phyloP scores from a whole-genome alignment of 2,113 vertebrate species.

The Mormyrus iriodes region DNA sequence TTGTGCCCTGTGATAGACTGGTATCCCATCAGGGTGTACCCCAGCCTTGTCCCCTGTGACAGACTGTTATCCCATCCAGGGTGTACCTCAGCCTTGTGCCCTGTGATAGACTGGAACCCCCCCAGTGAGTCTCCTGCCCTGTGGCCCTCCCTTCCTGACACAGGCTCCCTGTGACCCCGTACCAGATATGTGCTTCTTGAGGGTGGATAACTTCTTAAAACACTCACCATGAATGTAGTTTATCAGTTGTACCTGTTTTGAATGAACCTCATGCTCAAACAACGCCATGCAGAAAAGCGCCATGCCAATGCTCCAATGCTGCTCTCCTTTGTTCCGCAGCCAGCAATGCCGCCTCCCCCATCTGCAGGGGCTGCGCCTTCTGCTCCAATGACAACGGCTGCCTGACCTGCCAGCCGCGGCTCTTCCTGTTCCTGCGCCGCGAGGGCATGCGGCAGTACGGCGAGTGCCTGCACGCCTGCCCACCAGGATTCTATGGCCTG shows the following conservation, averaged over 20 bases:
- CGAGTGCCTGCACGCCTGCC: slow-evolving; percentile 92
- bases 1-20: no score
- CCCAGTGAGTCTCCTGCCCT: no score
- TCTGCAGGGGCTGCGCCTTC: slow-evolving; percentile 93
- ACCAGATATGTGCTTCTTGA: no score
- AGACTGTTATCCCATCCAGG: no score
- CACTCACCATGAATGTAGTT: neutral
- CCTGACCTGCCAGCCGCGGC: slow-evolving; percentile 90
- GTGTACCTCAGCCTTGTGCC: no score
- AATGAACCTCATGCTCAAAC: neutral
- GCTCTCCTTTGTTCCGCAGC: slow-evolving; percentile 69
- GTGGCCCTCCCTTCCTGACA: no score
- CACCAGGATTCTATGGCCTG: slow-evolving; percentile 85
- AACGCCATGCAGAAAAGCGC: neutral
- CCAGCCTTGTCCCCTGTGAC: no score
- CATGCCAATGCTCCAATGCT: neutral
- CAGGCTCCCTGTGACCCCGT: no score
- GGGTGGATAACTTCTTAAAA: neutral
- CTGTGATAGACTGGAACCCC: no score
- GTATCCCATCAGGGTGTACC: no score
- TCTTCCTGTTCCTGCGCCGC: slow-evolving; percentile 92
- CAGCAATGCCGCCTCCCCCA: slow-evolving; percentile 87
- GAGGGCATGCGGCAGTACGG: slow-evolving; percentile 96
- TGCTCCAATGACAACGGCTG: slow-evolving; percentile 98
- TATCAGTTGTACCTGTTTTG: neutral